Conservation (phyloP, 1,140 invertebrate species). For the Penaeus vannamei region DNA sequence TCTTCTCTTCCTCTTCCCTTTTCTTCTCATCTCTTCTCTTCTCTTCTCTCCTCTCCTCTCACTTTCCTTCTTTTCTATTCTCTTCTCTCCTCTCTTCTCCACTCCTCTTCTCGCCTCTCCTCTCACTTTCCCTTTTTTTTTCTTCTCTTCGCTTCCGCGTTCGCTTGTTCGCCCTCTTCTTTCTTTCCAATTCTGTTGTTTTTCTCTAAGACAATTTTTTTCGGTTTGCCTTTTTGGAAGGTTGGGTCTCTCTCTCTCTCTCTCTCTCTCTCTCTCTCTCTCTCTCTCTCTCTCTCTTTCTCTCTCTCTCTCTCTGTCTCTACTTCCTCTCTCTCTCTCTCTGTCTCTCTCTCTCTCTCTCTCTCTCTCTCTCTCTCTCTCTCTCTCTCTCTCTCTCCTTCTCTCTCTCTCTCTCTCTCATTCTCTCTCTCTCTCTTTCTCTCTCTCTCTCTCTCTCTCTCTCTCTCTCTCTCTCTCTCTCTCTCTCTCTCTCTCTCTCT, state of each 20-base stretch:
- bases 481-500: constrained; percentile 24
- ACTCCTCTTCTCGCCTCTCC: neutral
- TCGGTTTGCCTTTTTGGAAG: neutral
- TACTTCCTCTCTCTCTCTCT: neutral
- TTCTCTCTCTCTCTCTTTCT: neutral
- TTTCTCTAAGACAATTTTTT: no score
- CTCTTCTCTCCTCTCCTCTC: neutral
- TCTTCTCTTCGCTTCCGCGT: neutral
- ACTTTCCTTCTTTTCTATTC: no score
- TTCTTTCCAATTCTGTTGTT: neutral
- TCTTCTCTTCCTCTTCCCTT: neutral
- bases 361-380: neutral
- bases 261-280: constrained; percentile 29
- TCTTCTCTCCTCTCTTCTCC: no score
- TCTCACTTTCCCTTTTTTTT: neutral
- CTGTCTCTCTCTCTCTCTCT: neutral
- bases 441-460: neutral
- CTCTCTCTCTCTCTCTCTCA: neutral
- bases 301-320: neutral
- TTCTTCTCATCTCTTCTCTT: neutral
- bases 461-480: constrained; percentile 25
- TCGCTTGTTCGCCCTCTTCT: neutral
- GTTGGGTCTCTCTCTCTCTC: constrained; percentile 18
- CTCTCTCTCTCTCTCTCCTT: no score
- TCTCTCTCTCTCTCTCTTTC: neutral